Evolutionary conservation across 2,888 invertebrate genomes (phyloP), one percentile per base, ranked within the genome.

Genomic region (Heteromyza rotundicornis): DNA sequence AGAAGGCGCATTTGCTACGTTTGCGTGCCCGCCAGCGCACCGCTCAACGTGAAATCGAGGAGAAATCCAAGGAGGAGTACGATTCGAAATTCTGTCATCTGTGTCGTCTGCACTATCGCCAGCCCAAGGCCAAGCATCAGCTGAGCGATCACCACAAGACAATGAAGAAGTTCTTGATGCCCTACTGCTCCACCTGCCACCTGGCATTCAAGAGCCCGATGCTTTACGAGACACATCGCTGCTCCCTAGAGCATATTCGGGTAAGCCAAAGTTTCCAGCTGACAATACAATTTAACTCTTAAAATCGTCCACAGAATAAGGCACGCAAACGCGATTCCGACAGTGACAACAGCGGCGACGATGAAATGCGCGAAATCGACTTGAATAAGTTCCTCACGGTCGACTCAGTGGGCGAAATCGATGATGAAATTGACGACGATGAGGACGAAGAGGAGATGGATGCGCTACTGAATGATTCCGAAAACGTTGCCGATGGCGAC

Each of bases 391-490:
- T 93, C 77, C 91, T 92, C 86, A 93, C 94, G 1, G 87, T 94
- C n/a, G 94, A 94, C 82, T 93, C 94, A 2, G 92, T 94, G 27
- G 94, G 94, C 7, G 92, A 92, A 82, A 91, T 91, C 22, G n/a
- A n/a, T n/a, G 92, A 92, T 82, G 91, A 89, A 88, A 64, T 65
- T 35, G 76, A 78, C 57, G 84, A 84, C 80, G 74, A 70, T 24
- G 66, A 75, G 64, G 75, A 80, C 64, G n/a, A n/a, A n/a, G 86
- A 86, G 73, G 86, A 86, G 59, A 87, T 87, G 77, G 85, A 84
- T 62, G 84, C 84, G 44, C 67, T 79, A 59, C 51, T 80, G 36
- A 74, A 78, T 63, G 86, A 86, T 76, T 85, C 86, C n/a, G 87
- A 87, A 79, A 84, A 83, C 32, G 84, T 84, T 51, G 70, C 70